A percentile compares a stretch with the other conserved stretches of the same genome.
Conservation (phyloP, 2,888 invertebrate genomes). For the Nomada flava region DNA sequence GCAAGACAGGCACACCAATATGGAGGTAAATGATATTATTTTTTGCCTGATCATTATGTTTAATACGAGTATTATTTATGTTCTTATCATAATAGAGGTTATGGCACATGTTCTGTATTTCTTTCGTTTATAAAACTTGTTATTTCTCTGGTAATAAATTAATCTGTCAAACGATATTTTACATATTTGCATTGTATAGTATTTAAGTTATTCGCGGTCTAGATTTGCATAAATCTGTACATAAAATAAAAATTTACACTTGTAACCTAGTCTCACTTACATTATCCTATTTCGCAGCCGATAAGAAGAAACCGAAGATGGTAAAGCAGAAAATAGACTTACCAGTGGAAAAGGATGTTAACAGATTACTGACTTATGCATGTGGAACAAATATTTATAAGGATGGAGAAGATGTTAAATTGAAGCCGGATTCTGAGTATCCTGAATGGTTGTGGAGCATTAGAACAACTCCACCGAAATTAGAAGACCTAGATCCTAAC, state of each 20-base stretch:
- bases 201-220: not conserved
- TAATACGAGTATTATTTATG: not conserved
- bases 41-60: not conserved
- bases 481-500: slow-evolving; percentile 92
- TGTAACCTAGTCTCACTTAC: not conserved
- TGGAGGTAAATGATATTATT: slow-evolving; percentile 63
- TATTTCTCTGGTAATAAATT: not conserved
- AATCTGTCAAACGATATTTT: too few species aligned
- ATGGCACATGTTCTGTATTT: not conserved
- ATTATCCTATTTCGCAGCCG: not conserved
- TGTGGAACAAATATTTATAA: slow-evolving; percentile 94
- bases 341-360: slow-evolving; percentile 94
- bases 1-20: slow-evolving; percentile 63
- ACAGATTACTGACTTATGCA: slow-evolving; percentile 90
- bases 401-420: slow-evolving; percentile 92
- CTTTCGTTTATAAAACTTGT: not conserved
- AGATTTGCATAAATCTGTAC: not conserved
- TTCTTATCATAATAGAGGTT: slow-evolving; percentile 32
- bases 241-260: not conserved
- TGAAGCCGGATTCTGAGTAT: slow-evolving; percentile 92
- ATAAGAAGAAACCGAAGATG: slow-evolving; percentile 85
- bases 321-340: slow-evolving; percentile 88
- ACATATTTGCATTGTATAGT: not conserved
- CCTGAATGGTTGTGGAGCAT: slow-evolving; percentile 97
- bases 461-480: slow-evolving; percentile 87